Conservation (phyloP, 2,113 vertebrate species). For the Raphicerus campestris region DNA sequence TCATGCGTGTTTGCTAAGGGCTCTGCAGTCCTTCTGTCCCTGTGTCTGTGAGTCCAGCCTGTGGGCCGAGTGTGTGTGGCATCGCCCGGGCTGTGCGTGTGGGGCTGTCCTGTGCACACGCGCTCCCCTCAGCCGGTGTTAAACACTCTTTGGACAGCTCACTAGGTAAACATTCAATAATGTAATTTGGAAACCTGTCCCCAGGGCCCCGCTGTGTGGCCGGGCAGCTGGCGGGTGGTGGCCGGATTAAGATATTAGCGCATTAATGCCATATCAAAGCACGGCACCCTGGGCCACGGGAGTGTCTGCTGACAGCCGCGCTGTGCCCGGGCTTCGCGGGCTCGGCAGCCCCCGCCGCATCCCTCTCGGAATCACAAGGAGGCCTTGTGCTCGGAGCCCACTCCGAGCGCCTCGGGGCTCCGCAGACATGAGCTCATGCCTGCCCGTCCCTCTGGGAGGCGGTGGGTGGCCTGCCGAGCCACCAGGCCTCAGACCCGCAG, state of each 20-base stretch:
- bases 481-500: neutral
- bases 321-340: neutral
- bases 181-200: constrained; percentile 83
- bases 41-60: neutral
- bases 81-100: neutral
- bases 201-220: constrained; percentile 76
- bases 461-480: constrained; percentile 65
- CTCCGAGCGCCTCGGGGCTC: neutral
- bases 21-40: neutral
- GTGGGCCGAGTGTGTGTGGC: constrained; percentile 62
- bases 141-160: constrained; percentile 82
- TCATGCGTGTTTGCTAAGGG: neutral
- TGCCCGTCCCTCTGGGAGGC: constrained; percentile 42
- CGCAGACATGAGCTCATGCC: constrained; percentile 74
- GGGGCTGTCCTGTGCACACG: neutral
- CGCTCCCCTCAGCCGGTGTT: constrained; percentile 70
- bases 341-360: neutral
- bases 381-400: constrained; percentile 59
- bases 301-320: constrained; percentile 74
- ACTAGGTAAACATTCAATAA: constrained; percentile 85
- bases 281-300: constrained; percentile 64
- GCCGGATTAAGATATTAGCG: constrained; percentile 83
- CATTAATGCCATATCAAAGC: constrained; percentile 81
- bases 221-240: constrained; percentile 74
- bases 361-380: constrained; percentile 61